Evolutionary conservation across 2,113 vertebrate genomes (phyloP), one percentile per base, ranked within the genome.

Genomic region (Otolemur garnettii): DNA sequence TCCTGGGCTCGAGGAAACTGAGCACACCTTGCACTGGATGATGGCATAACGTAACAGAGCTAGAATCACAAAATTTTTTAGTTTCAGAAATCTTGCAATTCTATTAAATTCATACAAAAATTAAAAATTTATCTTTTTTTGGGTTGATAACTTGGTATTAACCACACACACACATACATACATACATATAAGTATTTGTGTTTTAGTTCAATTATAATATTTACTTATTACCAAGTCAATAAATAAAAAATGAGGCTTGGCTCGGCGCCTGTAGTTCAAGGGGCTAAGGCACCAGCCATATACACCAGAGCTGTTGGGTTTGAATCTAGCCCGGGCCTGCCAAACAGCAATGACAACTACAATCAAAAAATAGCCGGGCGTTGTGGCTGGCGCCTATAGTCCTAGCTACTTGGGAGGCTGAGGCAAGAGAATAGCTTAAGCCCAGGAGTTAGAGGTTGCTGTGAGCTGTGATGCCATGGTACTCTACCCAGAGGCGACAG

Each of bases 1-100:
- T 99, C 99, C 98, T 99, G 99, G 72, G 99, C 99, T 0, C 99
- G 99, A 33, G 99, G 99, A 96, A 99, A 99, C 98, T 99, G 99
- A 69, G 99, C 99, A 94, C 99, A 99, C 17, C 99, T 99, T 13
- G 99, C 99, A 53, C 99, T 99, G 88, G 99, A 99, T 0, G 99
- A 99, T 0, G 99, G 99, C 99, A 99, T 99, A 93, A 99, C 99
- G 0, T 99, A 99, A 98, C 99, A 98, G 24, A 99, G 99, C 99
- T 99, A 81, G 94, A 91, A 96, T 28, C 26, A 9, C 0, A 93
- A 72, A 45, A 33, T 14, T 4, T n/a, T 18, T 69, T 0, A 55
- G 80, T 45, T 79, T 96, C 1, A 84, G 84, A 84, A 94, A 50
- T 42, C 42, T 75, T 74, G 38, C 4, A 35, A 89, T 15, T 28